Base-by-base conservation (phyloP, 1,140 invertebrate genomes). In the Nephotettix cincticeps region DNA sequence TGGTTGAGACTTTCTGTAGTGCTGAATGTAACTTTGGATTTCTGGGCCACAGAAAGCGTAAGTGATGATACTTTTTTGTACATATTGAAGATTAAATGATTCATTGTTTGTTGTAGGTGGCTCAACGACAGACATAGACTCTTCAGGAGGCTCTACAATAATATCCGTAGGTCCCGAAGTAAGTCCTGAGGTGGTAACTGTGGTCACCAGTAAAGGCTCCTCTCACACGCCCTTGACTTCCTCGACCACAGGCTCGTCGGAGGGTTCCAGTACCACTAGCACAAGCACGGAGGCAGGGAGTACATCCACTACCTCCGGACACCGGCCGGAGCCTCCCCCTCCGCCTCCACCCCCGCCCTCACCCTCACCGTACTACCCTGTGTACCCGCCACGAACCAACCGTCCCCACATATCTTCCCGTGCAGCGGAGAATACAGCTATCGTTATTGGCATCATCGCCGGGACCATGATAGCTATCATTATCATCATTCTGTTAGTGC, bases 391-490 rank as follows among this genome's bases (percentile, higher is more conserved):
- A 17, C 27, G 43, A 21, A 69, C 81, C 64, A 83, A 84, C 67
- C 83, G 84, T 30, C 86, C 88, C 56, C 83, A 89, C 54, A 90
- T 91, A 76, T 89, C 85, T 36, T 89, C 89, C 0, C 89, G 91
- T 73, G 87, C 89, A 28, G 89, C 89, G 6, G 90, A 91, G 73
- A 88, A 87, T 74, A 89, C 89, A 0, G 90, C 87, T 1, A 84
- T 95, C 72, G 90, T 95, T 51, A 93, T 96, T 43, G 92, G 92
- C 64, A 95, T 97, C 71, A 94, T 96, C 69, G 94, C 94, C 0
- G 94, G 93, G 25, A 91, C 94, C 6, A 83, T 98, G 47, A 96
- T 98, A 76, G 93, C 93, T 27, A 91, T 98, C 70, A 91, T 98
- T 14, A 86, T 97, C 32, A 90, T 98, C 67, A 92, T 96, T 21